Percentiles rank a stretch among this genome's conserved stretches.
These are phyloP conservation scores for Neocrepidodera transversa DNA, from an alignment of 2,888 invertebrate genomes.

Conservation along the genomic window DNA sequence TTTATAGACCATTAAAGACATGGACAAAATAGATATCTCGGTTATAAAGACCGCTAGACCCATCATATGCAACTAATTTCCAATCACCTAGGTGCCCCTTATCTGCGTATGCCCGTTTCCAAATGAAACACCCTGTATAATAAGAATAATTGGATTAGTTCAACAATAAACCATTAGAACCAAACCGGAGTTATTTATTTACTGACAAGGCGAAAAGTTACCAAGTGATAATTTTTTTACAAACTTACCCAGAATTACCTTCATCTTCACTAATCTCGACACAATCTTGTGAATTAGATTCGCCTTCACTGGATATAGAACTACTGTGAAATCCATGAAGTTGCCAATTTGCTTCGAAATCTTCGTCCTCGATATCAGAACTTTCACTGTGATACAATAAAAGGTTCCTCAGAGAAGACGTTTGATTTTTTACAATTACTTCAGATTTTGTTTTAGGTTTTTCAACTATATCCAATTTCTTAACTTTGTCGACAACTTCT, in stretches of 20 bases:
- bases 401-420: conserved; percentile 37
- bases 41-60: too few species aligned
- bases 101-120: too few species aligned
- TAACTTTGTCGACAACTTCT: conserved; percentile 20
- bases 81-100: too few species aligned
- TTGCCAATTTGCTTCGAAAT: neutral
- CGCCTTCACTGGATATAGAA: conserved; percentile 10
- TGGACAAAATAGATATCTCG: too few species aligned
- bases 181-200: too few species aligned
- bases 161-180: too few species aligned
- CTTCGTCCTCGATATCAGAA: conserved; percentile 17
- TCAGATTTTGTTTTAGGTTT: neutral
- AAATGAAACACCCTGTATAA: too few species aligned
- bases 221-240: neutral
- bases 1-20: too few species aligned
- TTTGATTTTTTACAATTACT: conserved; percentile 34
- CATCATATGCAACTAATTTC: too few species aligned
- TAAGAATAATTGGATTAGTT: too few species aligned
- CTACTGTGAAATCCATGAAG: neutral
- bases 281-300: conserved; percentile 27
- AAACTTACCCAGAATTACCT: conserved; percentile 23
- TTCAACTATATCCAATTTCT: conserved; percentile 24
- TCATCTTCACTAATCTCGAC: conserved; percentile 50
- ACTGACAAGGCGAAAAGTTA: too few species aligned
- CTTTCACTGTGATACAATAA: conserved; percentile 38